A percentile compares a stretch with the other conserved stretches of the same genome.
phyloP scores from a whole-genome alignment of 2,888 invertebrate species.

The Pelosia muscerda region DNA sequence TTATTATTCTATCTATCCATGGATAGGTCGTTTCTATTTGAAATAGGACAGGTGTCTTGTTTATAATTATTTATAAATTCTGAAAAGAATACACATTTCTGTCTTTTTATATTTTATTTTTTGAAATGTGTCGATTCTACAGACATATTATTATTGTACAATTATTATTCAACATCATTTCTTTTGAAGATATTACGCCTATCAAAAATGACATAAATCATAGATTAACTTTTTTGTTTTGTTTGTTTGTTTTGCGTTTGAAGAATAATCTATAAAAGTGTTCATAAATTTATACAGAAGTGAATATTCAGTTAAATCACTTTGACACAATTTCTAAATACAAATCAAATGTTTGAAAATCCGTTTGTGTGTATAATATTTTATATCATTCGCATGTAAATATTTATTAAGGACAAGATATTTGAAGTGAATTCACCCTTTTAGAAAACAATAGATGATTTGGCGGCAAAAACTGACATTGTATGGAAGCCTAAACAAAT shows the following conservation, averaged over 20 bases:
- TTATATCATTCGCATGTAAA: conserved; percentile 45
- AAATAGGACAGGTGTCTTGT: no score
- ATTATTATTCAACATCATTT: not conserved
- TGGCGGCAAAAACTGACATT: conserved; percentile 41
- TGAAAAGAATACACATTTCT: not conserved
- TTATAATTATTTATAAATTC: not conserved
- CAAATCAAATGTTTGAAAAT: conserved; percentile 32
- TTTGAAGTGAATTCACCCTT: conserved; percentile 46
- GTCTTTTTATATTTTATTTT: not conserved
- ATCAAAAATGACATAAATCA: not conserved
- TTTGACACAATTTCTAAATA: not conserved
- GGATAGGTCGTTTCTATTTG: no score
- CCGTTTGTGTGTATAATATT: conserved; percentile 30
- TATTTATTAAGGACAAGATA: conserved; percentile 43
- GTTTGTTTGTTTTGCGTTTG: no score
- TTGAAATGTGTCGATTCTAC: not conserved
- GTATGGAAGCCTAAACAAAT: conserved; percentile 49
- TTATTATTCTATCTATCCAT: no score
- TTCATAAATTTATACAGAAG: not conserved
- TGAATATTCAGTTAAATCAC: not conserved
- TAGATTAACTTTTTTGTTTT: not conserved
- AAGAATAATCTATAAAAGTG: not conserved
- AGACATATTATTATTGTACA: not conserved
- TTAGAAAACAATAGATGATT: conserved; percentile 37
- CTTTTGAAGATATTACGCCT: not conserved